These are phyloP conservation scores for Ceyx margarethae DNA, from an alignment of 2,113 vertebrate genomes.

Conservation along the genomic window DNA sequence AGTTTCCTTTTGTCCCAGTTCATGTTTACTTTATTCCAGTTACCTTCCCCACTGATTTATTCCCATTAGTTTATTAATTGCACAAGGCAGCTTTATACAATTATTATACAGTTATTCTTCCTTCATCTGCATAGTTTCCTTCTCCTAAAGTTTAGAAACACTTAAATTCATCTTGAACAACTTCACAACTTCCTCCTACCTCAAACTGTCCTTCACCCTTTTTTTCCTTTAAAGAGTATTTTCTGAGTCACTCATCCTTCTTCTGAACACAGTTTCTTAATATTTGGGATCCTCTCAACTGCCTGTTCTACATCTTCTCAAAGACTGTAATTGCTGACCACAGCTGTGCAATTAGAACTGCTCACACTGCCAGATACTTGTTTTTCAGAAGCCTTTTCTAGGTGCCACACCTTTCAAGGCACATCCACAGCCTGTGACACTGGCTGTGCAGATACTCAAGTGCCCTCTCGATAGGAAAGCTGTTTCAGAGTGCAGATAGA, in stretches of 20 bases:
- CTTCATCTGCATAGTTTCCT: neutral
- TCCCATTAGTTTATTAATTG: neutral
- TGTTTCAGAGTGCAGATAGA: neutral
- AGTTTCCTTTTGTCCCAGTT: neutral
- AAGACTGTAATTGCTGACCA: neutral
- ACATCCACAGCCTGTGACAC: neutral
- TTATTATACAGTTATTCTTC: neutral
- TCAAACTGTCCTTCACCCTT: neutral
- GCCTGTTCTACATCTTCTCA: neutral
- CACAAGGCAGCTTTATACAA: neutral
- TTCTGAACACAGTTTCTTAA: neutral
- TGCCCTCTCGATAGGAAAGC: neutral
- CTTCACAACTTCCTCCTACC: neutral
- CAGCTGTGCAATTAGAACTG: neutral
- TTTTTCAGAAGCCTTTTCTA: neutral
- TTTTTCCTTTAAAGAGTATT: neutral
- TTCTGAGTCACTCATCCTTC: neutral
- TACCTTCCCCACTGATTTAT: neutral
- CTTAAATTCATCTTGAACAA: neutral
- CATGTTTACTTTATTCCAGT: neutral
- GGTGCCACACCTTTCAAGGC: neutral
- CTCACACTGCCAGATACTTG: neutral
- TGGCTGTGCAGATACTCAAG: neutral
- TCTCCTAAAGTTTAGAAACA: neutral
- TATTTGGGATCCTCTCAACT: neutral